These are phyloP conservation scores for Callipepla californica DNA, from an alignment of 2,113 vertebrate species.

Conservation along the genomic window DNA sequence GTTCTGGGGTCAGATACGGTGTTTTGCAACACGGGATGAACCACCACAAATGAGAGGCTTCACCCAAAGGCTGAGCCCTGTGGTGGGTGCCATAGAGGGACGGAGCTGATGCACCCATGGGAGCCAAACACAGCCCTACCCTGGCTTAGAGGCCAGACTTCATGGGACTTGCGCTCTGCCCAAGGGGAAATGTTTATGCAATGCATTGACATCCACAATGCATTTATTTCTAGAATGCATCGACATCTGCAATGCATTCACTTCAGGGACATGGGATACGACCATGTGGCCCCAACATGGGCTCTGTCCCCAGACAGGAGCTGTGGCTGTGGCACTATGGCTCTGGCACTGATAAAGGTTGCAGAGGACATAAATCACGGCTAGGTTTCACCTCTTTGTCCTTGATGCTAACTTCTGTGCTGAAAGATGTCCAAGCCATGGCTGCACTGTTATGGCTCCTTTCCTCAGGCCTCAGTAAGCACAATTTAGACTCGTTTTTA, in stretches of 20 bases:
- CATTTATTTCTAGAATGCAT: neutral
- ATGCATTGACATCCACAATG: accelerated
- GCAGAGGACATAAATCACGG: neutral
- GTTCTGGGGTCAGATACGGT: neutral
- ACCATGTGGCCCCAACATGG: accelerated
- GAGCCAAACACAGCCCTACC: neutral
- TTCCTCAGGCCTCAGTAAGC: slow-evolving; percentile 66
- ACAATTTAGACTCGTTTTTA: slow-evolving; percentile 68
- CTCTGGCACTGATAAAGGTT: neutral
- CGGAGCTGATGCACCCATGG: neutral
- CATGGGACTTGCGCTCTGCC: neutral
- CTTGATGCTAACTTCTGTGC: neutral
- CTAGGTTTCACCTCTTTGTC: neutral
- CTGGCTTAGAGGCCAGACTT: neutral
- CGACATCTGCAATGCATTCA: neutral
- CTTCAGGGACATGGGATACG: accelerated
- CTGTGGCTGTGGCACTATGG: neutral
- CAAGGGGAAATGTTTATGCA: neutral
- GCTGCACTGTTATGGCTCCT: slow-evolving; percentile 50
- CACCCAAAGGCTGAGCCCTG: neutral
- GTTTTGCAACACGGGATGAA: neutral
- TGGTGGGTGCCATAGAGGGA: accelerated
- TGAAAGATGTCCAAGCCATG: slow-evolving; percentile 40
- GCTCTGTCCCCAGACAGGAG: neutral
- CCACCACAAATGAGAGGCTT: accelerated